A percentile compares a stretch with the other conserved stretches of the same genome.
phyloP scores from a whole-genome alignment of 1,140 invertebrate genomes.

The Hermatobates lingyangjiaoensis region DNA sequence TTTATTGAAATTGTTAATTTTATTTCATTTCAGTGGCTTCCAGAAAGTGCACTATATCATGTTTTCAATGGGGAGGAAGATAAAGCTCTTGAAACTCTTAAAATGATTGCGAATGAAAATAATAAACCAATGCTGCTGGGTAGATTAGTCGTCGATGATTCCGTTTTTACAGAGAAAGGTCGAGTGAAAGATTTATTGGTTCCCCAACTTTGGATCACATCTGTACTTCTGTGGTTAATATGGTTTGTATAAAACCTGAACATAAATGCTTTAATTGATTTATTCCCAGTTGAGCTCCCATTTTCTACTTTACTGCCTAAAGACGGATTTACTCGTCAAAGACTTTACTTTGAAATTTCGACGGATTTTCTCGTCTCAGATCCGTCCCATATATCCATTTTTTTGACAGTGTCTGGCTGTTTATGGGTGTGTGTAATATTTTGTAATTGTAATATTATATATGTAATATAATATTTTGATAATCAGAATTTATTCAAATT shows the following conservation, averaged over 20 bases:
- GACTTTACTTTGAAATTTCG: too few relatives aligned
- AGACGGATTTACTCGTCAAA: not conserved
- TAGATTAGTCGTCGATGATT: slow-evolving; percentile 64
- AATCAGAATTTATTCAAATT: too few relatives aligned
- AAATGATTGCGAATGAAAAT: slow-evolving; percentile 68
- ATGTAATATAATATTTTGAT: too few relatives aligned
- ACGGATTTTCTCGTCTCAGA: too few relatives aligned
- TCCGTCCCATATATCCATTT: too few relatives aligned
- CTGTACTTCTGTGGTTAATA: slow-evolving; percentile 79
- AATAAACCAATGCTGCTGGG: slow-evolving; percentile 74
- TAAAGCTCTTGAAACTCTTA: slow-evolving; percentile 63
- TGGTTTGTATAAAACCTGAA: slow-evolving; percentile 52
- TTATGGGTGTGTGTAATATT: too few relatives aligned
- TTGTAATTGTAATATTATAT: too few relatives aligned
- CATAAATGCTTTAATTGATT: not conserved
- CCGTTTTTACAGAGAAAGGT: slow-evolving; percentile 38
- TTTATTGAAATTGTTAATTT: not conserved
- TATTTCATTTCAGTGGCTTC: slow-evolving; percentile 74
- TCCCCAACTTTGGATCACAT: slow-evolving; percentile 60
- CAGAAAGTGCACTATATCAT: slow-evolving; percentile 78
- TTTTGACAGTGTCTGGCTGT: too few relatives aligned
- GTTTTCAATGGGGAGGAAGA: slow-evolving; percentile 69
- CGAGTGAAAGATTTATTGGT: slow-evolving; percentile 57
- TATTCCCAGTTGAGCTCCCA: too few relatives aligned
- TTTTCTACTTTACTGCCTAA: too few relatives aligned